These are phyloP conservation scores for Chrysolina haemoptera DNA, from an alignment of 2,888 invertebrate genomes.

Conservation along the genomic window DNA sequence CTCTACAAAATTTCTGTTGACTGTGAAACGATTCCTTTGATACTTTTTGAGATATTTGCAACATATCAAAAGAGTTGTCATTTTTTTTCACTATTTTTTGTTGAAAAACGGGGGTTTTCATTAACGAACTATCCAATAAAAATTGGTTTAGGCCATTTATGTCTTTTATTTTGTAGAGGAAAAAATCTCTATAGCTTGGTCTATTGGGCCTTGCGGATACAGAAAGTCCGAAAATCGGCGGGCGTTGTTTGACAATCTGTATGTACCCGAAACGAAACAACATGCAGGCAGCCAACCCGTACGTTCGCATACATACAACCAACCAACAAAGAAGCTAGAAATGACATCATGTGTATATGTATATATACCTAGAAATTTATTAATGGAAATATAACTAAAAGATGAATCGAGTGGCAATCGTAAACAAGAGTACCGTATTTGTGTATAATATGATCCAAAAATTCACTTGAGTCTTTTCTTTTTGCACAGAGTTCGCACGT, in stretches of 20 bases:
- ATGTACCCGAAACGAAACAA: too few relatives aligned
- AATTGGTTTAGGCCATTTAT: too few relatives aligned
- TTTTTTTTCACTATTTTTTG: too few relatives aligned
- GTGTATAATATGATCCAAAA: conserved; percentile 15
- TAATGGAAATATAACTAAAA: conserved; percentile 59
- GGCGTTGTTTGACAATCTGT: conserved; percentile 38
- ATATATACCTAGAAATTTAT: conserved; percentile 55
- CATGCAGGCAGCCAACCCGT: not conserved
- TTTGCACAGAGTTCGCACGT: conserved; percentile 16
- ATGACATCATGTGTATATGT: conserved; percentile 51
- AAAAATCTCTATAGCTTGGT: too few relatives aligned
- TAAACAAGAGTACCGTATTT: conserved; percentile 57
- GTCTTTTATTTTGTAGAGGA: too few relatives aligned
- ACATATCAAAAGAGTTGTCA: too few relatives aligned
- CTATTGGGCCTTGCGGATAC: too few relatives aligned
- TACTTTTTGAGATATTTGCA: too few relatives aligned
- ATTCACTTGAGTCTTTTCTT: conserved; percentile 12
- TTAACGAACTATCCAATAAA: too few relatives aligned
- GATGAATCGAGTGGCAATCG: conserved; percentile 64
- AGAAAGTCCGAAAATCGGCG: conserved; percentile 36
- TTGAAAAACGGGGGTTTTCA: too few relatives aligned
- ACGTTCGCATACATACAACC: conserved; percentile 57
- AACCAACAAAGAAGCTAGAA: conserved; percentile 59
- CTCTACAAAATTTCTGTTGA: too few relatives aligned
- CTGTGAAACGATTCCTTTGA: too few relatives aligned